These are phyloP conservation scores for Phataginus tetradactyla DNA, from an alignment of 2,797 vertebrate species.

Conservation along the genomic window DNA sequence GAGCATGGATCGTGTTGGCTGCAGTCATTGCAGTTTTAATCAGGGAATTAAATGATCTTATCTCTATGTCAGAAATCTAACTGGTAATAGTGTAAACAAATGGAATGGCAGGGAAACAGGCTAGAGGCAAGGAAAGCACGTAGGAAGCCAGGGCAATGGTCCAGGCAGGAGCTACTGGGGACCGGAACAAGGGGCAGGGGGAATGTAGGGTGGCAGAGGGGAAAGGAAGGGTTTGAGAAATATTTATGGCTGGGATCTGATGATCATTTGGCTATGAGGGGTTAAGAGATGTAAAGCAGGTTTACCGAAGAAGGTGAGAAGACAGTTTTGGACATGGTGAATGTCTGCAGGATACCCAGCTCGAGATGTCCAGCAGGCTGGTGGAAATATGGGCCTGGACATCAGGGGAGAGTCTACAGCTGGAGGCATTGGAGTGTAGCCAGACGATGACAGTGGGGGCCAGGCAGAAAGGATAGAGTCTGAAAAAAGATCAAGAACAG, in stretches of 20 bases:
- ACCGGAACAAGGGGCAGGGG: not conserved
- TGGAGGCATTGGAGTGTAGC: not conserved
- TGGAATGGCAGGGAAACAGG: not conserved
- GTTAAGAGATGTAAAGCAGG: not conserved
- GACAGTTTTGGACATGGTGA: not conserved
- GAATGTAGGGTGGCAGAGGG: not conserved
- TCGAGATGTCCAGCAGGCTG: not conserved
- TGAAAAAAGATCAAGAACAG: conserved; percentile 14
- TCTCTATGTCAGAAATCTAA: conserved; percentile 47
- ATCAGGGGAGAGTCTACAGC: not conserved
- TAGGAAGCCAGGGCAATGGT: not conserved
- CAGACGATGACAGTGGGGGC: not conserved
- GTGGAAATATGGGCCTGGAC: not conserved
- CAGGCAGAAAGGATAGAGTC: not conserved
- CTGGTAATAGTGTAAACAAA: not conserved
- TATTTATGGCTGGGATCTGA: not conserved
- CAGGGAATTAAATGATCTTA: not conserved
- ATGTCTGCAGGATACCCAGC: not conserved
- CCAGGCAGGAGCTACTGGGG: not conserved
- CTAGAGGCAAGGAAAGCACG: not conserved
- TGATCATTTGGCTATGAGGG: not conserved
- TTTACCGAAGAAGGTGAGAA: not conserved
- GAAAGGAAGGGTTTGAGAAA: not conserved
- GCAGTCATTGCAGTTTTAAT: not conserved
- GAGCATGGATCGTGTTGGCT: not conserved